Evolutionary conservation across 2,113 vertebrate species (phyloP).

Genomic region (Pygoscelis adeliae): DNA sequence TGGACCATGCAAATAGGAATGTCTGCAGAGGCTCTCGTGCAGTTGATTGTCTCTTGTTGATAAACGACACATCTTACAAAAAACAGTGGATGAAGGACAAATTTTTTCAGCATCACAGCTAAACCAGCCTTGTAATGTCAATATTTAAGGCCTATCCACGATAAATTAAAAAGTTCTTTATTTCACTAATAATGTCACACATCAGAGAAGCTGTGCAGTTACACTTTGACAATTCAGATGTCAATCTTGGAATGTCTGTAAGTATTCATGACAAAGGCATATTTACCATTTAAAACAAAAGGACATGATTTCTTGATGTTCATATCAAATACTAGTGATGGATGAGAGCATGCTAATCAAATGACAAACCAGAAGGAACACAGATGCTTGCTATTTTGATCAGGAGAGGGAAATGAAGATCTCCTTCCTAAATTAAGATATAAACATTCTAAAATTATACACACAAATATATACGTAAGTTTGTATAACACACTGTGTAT

Average conservation of each 20-base stretch:
- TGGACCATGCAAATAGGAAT: conserved; percentile 54
- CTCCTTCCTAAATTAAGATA: neutral
- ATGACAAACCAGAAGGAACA: conserved; percentile 64
- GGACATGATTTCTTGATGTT: conserved; percentile 64
- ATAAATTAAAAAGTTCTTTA: conserved; percentile 71
- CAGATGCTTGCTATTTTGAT: conserved; percentile 67
- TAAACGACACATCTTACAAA: conserved; percentile 69
- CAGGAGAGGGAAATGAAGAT: conserved; percentile 43
- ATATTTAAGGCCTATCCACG: conserved; percentile 44
- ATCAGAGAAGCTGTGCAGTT: conserved; percentile 57
- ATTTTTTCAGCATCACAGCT: conserved; percentile 35
- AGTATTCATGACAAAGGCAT: conserved; percentile 67
- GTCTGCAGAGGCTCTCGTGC: conserved; percentile 46
- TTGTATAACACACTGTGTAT: neutral
- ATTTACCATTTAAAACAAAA: conserved; percentile 79
- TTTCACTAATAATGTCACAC: conserved; percentile 73
- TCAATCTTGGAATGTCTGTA: conserved; percentile 68
- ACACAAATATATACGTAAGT: neutral
- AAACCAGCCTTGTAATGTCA: conserved; percentile 46
- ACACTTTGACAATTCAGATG: conserved; percentile 76
- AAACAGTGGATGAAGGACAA: conserved; percentile 58
- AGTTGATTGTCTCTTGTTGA: conserved; percentile 59
- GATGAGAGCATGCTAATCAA: conserved; percentile 72
- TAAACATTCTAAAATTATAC: neutral
- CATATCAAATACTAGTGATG: conserved; percentile 68